Evolutionary conservation across 2,888 invertebrate species (phyloP), one percentile per base, ranked within the genome.

Genomic region (Lepidocyrtoides sp.): DNA sequence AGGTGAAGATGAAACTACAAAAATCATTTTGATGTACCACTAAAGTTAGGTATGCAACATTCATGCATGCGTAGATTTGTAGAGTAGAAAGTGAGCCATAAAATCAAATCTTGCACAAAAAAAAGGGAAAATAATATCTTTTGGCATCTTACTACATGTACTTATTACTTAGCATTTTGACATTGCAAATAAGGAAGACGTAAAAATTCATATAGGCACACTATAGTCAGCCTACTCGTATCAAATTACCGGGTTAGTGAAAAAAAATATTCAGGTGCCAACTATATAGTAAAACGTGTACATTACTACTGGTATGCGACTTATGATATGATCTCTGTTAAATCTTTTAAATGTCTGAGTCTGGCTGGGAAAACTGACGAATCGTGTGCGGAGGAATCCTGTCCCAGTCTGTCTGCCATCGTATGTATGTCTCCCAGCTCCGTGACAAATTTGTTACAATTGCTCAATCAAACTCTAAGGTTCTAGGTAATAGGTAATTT

Each of bases 371-470:
- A 69, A n/a, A 36, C 69, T 69, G 69, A 69, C 69, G 36, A 69
- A 69, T 69, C 26, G 26, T 60, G 60, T 12, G 48, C 1, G 17
- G 36, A 66, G 26, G 17, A 69, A 63, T 3, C 17, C 17, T 36
- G 36, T 69, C 69, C 69, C 69, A n/a, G 69, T 14, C 32, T 69
- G 32, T 69, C 36, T 69, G 69, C 36, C 69, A 69, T 36, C n/a
- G 32, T n/a, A 1, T 5, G 32, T n/a, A 1, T 41, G 54, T 54
- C 17, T 79, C 79, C 1, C 54, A 51, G 51, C 26, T 29, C 17
- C 17, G 14, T 79, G 54, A 79, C 54, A 32, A 79, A 79, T 54
- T 26, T 54, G 14, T 29, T 7, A 69, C 69, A 69, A 36, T 69
- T 69, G 26, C 51, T 54, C 17, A n/a, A 17, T 54, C 51, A 54